A percentile compares a stretch with the other conserved stretches of the same genome.
phyloP scores from a whole-genome alignment of 2,113 vertebrate species.

The Hyaena hyaena region DNA sequence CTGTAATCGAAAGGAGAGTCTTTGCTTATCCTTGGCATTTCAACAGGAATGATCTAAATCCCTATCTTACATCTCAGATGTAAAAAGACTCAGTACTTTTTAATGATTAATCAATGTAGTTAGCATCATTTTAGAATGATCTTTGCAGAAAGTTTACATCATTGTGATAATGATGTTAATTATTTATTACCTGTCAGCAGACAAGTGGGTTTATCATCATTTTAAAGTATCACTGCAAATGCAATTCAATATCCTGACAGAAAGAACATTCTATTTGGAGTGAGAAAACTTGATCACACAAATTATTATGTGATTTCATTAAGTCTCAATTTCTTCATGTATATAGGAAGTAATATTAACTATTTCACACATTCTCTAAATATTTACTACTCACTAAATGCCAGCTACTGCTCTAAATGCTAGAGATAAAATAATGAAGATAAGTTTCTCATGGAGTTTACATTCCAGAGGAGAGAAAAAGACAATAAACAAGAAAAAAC shows the following conservation, averaged over 20 bases:
- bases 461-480: not conserved
- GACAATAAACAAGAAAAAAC: not conserved
- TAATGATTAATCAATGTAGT: slow-evolving; percentile 32
- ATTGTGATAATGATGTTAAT: not conserved
- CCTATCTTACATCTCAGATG: not conserved
- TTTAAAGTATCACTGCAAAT: slow-evolving; percentile 7
- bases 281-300: not conserved
- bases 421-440: not conserved
- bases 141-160: not conserved
- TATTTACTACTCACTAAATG: not conserved
- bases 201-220: not conserved
- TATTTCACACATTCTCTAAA: slow-evolving; percentile 11
- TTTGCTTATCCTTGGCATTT: not conserved
- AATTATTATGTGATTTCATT: not conserved
- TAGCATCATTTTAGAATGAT: not conserved
- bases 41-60: not conserved
- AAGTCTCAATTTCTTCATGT: slow-evolving; percentile 1
- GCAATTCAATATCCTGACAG: not conserved
- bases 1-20: not conserved
- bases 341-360: slow-evolving; percentile 20
- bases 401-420: not conserved
- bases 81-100: slow-evolving; percentile 4
- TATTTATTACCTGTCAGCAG: not conserved
- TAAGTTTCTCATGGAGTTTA: not conserved
- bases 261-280: slow-evolving; percentile 27